These are phyloP conservation scores for Lytechinus variegatus DNA, from an alignment of 35 echinoderm and acorn worm genomes.

Conservation along the genomic window DNA sequence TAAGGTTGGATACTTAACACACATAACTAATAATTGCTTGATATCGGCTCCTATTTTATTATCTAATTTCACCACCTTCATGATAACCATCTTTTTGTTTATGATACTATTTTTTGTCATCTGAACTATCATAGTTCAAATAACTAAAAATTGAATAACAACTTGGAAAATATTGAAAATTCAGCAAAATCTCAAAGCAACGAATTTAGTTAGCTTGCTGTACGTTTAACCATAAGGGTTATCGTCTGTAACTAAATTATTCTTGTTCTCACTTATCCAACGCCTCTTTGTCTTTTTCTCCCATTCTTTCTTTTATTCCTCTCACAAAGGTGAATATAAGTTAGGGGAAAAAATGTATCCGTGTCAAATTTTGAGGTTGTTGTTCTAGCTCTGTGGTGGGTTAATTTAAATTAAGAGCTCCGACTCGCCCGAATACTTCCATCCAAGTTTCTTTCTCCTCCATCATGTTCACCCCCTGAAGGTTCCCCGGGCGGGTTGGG, in stretches of 20 bases:
- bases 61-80: too few species aligned
- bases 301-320: not conserved
- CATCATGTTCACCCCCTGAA: constrained; percentile 38
- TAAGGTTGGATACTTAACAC: too few species aligned
- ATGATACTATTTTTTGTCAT: too few species aligned
- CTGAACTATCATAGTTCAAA: too few species aligned
- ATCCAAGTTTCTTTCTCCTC: not conserved
- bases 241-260: not conserved
- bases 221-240: not conserved
- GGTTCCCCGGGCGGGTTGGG: constrained; percentile 24
- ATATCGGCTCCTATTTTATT: too few species aligned
- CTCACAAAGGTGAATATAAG: not conserved
- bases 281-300: not conserved
- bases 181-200: too few species aligned
- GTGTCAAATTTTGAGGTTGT: constrained; percentile 53
- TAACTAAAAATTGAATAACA: too few species aligned
- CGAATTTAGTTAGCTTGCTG: not conserved
- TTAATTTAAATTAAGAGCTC: constrained; percentile 58
- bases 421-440: constrained; percentile 9
- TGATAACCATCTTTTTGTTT: too few species aligned
- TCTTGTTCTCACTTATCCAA: not conserved
- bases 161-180: too few species aligned
- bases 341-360: constrained; percentile 34
- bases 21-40: too few species aligned
- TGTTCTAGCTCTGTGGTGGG: constrained; percentile 29